Percentiles rank a stretch among this genome's conserved stretches.
These are phyloP conservation scores for Brenthis ino DNA, from an alignment of 2,888 invertebrate genomes.

Conservation along the genomic window DNA sequence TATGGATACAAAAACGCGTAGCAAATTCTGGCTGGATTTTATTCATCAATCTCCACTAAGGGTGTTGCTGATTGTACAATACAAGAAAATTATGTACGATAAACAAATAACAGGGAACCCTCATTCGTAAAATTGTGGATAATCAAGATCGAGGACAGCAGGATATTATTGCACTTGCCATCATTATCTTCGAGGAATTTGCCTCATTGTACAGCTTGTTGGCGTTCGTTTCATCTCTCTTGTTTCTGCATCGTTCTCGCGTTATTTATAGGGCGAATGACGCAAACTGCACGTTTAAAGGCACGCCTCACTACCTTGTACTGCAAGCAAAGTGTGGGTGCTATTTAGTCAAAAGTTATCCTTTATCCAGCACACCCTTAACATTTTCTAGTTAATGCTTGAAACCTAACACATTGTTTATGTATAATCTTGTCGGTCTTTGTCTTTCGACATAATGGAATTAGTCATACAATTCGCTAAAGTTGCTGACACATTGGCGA, in stretches of 20 bases:
- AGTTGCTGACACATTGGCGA: conserved; percentile 28
- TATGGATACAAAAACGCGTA: background rate
- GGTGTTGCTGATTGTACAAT: conserved; percentile 1
- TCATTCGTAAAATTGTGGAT: conserved; percentile 7
- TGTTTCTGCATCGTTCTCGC: conserved; percentile 41
- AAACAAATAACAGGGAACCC: conserved; percentile 12
- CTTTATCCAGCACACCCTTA: background rate
- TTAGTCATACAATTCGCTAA: conserved; percentile 31
- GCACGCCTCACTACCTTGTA: conserved; percentile 29
- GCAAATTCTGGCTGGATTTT: background rate
- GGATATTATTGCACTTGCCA: conserved; percentile 40
- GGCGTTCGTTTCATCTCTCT: conserved; percentile 45
- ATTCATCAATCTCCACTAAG: conserved; percentile 9
- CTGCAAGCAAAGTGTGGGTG: conserved; percentile 31
- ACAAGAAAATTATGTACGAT: conserved; percentile 12
- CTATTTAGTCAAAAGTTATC: background rate
- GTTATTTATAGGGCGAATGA: conserved; percentile 54
- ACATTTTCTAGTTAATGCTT: conserved; percentile 1
- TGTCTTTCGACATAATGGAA: conserved; percentile 29
- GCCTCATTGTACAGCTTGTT: conserved; percentile 43
- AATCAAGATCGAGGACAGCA: conserved; percentile 30
- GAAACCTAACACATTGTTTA: conserved; percentile 31
- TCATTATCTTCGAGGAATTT: conserved; percentile 45
- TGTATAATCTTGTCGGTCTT: conserved; percentile 26
- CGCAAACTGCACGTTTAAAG: conserved; percentile 49